phyloP scores from a whole-genome alignment of 2,113 vertebrate genomes.

The Sigmodon hispidus region DNA sequence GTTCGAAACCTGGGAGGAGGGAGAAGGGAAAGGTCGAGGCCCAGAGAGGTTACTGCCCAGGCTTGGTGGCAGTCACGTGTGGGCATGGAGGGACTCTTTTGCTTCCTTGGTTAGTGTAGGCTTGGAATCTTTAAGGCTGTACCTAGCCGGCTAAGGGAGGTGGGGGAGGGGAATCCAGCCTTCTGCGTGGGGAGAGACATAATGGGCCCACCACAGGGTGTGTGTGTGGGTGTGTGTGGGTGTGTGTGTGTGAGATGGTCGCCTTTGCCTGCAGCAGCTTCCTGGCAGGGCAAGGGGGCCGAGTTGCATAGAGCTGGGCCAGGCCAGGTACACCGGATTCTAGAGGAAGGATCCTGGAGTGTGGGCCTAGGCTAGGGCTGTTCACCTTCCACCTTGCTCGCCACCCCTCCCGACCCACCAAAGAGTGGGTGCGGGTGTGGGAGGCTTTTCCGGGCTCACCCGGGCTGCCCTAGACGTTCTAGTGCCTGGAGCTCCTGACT shows the following conservation, averaged over 20 bases:
- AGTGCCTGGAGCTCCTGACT: conserved; percentile 57
- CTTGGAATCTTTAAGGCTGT: conserved; percentile 58
- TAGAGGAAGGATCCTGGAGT: conserved; percentile 32
- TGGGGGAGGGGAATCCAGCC: conserved; percentile 65
- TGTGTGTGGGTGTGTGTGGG: not conserved
- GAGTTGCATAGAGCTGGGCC: conserved; percentile 57
- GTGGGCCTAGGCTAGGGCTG: not conserved
- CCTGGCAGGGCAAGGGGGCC: conserved; percentile 56
- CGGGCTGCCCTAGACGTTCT: conserved; percentile 24
- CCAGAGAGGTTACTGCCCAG: not conserved
- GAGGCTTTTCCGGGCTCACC: conserved; percentile 51
- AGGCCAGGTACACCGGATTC: conserved; percentile 54
- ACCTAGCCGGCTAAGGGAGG: conserved; percentile 39
- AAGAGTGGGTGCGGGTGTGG: conserved; percentile 62
- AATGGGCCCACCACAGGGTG: conserved; percentile 70
- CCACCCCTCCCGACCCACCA: not conserved
- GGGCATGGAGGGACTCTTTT: conserved; percentile 37
- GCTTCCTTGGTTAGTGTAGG: conserved; percentile 49
- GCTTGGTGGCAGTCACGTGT: conserved; percentile 62
- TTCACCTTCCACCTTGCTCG: not conserved
- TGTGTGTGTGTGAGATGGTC: conserved; percentile 31
- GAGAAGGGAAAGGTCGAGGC: not conserved
- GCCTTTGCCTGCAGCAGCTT: conserved; percentile 63
- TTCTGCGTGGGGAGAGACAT: conserved; percentile 52
- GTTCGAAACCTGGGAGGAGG: conserved; percentile 61